These are phyloP conservation scores for Leuciscus waleckii DNA, from an alignment of 2,797 vertebrate species.

Conservation along the genomic window DNA sequence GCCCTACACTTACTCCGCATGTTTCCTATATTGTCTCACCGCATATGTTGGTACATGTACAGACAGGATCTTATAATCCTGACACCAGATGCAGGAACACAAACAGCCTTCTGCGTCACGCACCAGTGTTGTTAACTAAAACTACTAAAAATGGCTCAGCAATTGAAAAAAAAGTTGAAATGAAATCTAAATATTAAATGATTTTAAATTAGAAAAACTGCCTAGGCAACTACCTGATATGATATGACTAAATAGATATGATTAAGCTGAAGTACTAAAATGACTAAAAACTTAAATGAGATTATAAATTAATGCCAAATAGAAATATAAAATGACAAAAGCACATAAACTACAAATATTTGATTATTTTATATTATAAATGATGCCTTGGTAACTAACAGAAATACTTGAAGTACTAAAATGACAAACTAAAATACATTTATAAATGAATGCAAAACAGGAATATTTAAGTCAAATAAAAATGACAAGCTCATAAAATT, in stretches of 20 bases:
- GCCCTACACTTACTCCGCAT: background rate
- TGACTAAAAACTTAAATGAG: background rate
- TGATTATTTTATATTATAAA: too few species aligned
- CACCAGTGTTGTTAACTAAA: background rate
- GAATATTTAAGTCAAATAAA: too few species aligned
- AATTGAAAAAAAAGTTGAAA: background rate
- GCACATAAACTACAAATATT: too few species aligned
- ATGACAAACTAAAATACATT: too few species aligned
- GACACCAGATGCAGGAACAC: slow-evolving; percentile 3
- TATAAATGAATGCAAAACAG: too few species aligned
- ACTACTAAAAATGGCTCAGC: too few species aligned
- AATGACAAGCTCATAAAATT: background rate
- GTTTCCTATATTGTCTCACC: slow-evolving; percentile 3
- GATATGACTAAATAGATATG: background rate
- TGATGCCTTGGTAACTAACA: too few species aligned
- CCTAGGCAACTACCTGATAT: background rate
- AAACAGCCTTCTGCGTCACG: background rate
- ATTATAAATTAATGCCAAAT: background rate
- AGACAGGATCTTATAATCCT: background rate
- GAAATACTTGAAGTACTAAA: too few species aligned
- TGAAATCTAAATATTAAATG: background rate
- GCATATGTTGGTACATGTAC: background rate
- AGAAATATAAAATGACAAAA: background rate
- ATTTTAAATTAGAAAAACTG: background rate
- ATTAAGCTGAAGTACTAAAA: background rate